phyloP scores from a whole-genome alignment of 2,113 vertebrate genomes.

The Mirounga angustirostris region DNA sequence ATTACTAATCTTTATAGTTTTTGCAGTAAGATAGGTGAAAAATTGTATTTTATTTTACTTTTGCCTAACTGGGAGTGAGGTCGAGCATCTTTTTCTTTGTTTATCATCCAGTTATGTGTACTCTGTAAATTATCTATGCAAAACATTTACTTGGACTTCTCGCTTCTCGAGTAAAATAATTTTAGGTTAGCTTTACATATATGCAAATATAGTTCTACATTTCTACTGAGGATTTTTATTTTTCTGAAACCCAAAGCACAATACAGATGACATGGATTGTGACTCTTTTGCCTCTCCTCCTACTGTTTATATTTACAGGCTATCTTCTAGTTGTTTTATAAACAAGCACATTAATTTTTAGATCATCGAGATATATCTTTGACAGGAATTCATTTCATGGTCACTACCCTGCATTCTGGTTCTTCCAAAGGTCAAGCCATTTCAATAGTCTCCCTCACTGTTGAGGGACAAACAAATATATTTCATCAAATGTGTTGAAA shows the following conservation, averaged over 20 bases:
- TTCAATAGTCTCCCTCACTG: not conserved
- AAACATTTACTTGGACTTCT: not conserved
- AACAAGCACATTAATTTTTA: constrained; percentile 38
- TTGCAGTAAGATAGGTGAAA: not conserved
- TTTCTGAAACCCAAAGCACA: not conserved
- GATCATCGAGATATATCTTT: not conserved
- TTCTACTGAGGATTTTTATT: constrained; percentile 25
- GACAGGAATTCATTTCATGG: constrained; percentile 54
- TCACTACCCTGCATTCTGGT: not conserved
- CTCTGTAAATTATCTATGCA: not conserved
- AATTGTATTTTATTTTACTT: constrained; percentile 36
- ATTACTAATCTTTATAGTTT: not conserved
- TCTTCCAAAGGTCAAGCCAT: not conserved
- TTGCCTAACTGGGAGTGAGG: not conserved
- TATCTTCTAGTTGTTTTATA: not conserved
- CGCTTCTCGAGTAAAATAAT: constrained; percentile 11
- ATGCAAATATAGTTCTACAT: not conserved
- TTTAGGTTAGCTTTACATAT: constrained; percentile 2
- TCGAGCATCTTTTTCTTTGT: not conserved
- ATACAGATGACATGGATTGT: not conserved
- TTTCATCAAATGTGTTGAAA: constrained; percentile 45
- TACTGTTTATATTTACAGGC: not conserved
- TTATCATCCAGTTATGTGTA: not conserved
- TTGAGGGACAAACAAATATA: not conserved
- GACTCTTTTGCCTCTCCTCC: not conserved